Percentiles rank a stretch among this genome's conserved stretches.
phyloP scores from a whole-genome alignment of 2,797 vertebrate genomes.

The Characodon lateralis region DNA sequence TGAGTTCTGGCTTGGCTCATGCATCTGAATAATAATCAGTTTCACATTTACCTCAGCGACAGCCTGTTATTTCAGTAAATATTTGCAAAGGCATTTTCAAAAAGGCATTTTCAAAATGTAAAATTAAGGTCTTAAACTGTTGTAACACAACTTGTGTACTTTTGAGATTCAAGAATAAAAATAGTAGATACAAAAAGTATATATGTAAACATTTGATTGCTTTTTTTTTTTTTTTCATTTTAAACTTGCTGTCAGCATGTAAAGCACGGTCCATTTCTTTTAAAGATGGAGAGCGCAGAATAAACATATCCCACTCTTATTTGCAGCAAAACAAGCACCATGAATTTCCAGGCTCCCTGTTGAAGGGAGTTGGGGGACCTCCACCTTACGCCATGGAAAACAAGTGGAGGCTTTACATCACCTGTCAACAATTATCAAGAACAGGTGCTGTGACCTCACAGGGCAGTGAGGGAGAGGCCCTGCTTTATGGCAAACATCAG shows the following conservation, averaged over 20 bases:
- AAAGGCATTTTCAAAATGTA: too few species aligned
- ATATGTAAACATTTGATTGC: neutral
- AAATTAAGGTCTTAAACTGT: too few species aligned
- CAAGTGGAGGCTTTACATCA: slow-evolving; percentile 56
- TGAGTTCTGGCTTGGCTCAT: too few species aligned
- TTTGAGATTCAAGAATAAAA: neutral
- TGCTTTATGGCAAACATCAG: slow-evolving; percentile 51
- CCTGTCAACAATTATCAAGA: slow-evolving; percentile 62
- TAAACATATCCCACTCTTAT: slow-evolving; percentile 31
- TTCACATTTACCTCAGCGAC: neutral
- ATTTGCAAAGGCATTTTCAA: too few species aligned
- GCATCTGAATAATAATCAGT: neutral
- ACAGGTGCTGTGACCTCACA: slow-evolving; percentile 76
- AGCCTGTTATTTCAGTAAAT: too few species aligned
- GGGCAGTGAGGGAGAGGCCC: slow-evolving; percentile 50
- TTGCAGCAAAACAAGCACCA: slow-evolving; percentile 34
- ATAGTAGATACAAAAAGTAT: neutral
- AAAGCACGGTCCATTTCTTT: neutral
- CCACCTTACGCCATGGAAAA: slow-evolving; percentile 64
- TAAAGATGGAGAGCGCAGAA: neutral
- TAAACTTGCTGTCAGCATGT: neutral
- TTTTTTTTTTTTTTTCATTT: neutral
- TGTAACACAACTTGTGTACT: too few species aligned
- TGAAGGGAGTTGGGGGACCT: slow-evolving; percentile 20
- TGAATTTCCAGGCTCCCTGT: slow-evolving; percentile 12